phyloP scores from a whole-genome alignment of 2,113 vertebrate genomes.

The Amphiprion percula region DNA sequence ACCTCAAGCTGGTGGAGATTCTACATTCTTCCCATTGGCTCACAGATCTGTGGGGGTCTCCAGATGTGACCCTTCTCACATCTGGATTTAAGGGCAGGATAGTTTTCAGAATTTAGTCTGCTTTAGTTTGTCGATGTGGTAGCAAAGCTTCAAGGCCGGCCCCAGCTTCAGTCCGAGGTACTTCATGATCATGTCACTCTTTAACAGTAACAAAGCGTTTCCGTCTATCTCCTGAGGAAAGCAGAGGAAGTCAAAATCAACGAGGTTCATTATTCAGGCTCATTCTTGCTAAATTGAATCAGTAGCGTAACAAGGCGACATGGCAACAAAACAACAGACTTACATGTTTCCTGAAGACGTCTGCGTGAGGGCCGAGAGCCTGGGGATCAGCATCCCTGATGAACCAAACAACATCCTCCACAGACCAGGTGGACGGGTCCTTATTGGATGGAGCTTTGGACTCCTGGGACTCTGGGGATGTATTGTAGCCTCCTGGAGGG shows the following conservation, averaged over 20 bases:
- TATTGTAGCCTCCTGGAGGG: conserved; percentile 83
- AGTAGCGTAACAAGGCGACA: not conserved
- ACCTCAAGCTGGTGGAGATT: not conserved
- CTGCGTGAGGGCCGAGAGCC: conserved; percentile 92
- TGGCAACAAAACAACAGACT: conserved; percentile 26
- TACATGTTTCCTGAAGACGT: conserved; percentile 96
- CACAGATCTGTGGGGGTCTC: conserved; percentile 7
- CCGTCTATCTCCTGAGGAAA: conserved; percentile 94
- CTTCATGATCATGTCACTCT: conserved; percentile 98
- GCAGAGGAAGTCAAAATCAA: conserved; percentile 1
- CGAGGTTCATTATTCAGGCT: not conserved
- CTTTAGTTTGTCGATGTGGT: conserved; percentile 97
- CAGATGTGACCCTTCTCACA: conserved; percentile 14
- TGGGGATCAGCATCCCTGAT: conserved; percentile 94
- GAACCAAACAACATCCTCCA: conserved; percentile 93
- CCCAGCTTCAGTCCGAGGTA: conserved; percentile 97
- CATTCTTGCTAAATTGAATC: not conserved
- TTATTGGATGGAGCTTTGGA: conserved; percentile 83
- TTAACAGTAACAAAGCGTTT: conserved; percentile 93
- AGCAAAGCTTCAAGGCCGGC: conserved; percentile 94
- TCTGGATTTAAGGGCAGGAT: conserved; percentile 11
- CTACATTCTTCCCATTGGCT: conserved; percentile 12
- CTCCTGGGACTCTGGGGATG: conserved; percentile 85
- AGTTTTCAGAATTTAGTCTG: conserved; percentile 90
- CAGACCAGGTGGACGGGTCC: conserved; percentile 92